These are phyloP conservation scores for Saxicola maurus DNA, from an alignment of 2,797 vertebrate species.

Conservation along the genomic window DNA sequence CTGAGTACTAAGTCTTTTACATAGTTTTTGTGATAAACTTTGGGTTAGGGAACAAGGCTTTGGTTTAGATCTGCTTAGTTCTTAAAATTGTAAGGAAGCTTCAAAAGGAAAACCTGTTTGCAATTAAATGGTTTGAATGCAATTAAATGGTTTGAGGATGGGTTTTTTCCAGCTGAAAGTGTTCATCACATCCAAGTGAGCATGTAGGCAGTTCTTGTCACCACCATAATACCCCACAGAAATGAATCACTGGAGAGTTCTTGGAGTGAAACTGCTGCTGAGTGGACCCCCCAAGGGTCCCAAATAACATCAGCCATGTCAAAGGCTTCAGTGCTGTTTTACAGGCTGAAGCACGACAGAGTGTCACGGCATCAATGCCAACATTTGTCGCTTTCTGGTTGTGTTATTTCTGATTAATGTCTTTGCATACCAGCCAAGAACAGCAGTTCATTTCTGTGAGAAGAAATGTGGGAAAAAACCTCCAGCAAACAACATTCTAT, in stretches of 20 bases:
- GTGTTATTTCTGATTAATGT: background rate
- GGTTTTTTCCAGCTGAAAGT: background rate
- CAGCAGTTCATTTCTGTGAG: background rate
- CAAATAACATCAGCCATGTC: rapidly evolving
- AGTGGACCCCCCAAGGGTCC: background rate
- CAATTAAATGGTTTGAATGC: background rate
- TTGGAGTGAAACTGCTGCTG: background rate
- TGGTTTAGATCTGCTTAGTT: background rate
- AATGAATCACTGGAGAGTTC: background rate
- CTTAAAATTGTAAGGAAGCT: background rate
- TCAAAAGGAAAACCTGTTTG: background rate
- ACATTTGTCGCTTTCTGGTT: rapidly evolving
- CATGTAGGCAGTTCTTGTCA: background rate
- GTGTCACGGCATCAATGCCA: background rate
- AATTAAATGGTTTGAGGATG: background rate
- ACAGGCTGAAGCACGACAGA: background rate
- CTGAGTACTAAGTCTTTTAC: background rate
- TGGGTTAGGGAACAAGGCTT: background rate
- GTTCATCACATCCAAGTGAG: rapidly evolving
- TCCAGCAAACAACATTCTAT: background rate
- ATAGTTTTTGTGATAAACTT: background rate
- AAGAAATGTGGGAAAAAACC: background rate
- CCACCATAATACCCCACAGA: rapidly evolving
- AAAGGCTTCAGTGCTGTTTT: background rate
- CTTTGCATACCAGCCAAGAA: background rate